Evolutionary conservation across 1,140 invertebrate species (phyloP).

Genomic region (Hycleus phaleratus): DNA sequence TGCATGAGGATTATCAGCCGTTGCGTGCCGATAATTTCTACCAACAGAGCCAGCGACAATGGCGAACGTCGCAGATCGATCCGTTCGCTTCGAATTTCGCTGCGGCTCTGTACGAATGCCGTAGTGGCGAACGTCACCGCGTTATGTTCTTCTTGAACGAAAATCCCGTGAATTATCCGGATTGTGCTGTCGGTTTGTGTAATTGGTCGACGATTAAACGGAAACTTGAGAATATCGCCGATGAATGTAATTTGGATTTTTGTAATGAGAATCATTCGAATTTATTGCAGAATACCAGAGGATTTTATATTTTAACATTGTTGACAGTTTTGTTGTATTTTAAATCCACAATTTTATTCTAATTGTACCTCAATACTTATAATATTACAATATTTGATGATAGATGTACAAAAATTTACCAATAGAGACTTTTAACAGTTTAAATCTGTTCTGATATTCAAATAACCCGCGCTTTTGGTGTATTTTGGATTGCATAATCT

Average conservation of each 20-base stretch:
- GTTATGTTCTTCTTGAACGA: slow-evolving; percentile 57
- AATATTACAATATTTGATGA: no score
- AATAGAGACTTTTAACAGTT: no score
- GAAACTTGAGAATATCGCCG: no score
- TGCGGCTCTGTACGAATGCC: slow-evolving; percentile 64
- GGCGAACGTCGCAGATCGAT: slow-evolving; percentile 61
- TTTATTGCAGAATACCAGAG: not conserved
- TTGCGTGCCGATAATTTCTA: slow-evolving; percentile 62
- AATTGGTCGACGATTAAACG: slow-evolving; percentile 40
- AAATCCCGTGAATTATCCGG: slow-evolving; percentile 49
- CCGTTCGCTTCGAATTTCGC: slow-evolving; percentile 74
- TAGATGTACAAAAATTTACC: no score
- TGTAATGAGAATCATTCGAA: no score
- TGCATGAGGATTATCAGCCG: slow-evolving; percentile 55
- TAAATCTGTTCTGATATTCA: no score
- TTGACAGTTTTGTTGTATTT: not conserved
- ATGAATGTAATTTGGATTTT: no score
- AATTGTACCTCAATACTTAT: not conserved
- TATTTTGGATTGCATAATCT: no score
- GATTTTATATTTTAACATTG: not conserved
- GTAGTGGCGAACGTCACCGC: slow-evolving; percentile 47
- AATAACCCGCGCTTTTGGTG: no score
- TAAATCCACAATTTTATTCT: not conserved
- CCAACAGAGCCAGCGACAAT: slow-evolving; percentile 49
- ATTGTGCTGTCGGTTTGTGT: slow-evolving; percentile 54